Evolutionary conservation across 2,888 invertebrate species (phyloP).

Genomic region (Agonum fuliginosum): DNA sequence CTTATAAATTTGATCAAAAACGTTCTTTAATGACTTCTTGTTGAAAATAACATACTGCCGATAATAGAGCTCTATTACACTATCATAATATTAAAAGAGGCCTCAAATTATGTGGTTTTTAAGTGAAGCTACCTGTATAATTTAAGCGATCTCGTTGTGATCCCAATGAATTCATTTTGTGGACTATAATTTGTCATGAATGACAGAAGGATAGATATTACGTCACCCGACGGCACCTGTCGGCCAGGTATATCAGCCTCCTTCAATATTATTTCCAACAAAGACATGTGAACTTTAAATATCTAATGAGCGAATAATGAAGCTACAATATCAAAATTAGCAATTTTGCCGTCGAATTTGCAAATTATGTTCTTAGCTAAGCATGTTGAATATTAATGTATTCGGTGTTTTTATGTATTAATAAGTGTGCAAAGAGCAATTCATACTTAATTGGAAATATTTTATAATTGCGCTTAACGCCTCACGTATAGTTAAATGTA

Average conservation of each 20-base stretch:
- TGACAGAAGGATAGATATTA: slow-evolving; percentile 51
- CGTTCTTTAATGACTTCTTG: neutral
- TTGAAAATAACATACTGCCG: slow-evolving; percentile 22
- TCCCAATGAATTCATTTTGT: slow-evolving; percentile 41
- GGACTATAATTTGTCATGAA: slow-evolving; percentile 58
- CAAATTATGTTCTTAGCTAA: slow-evolving; percentile 6
- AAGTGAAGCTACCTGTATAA: slow-evolving; percentile 54
- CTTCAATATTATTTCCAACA: neutral
- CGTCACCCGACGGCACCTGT: slow-evolving; percentile 63
- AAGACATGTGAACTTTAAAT: slow-evolving; percentile 20
- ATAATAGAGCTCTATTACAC: slow-evolving; percentile 34
- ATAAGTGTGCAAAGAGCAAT: slow-evolving; percentile 5
- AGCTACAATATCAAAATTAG: slow-evolving; percentile 2
- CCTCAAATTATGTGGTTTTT: slow-evolving; percentile 45
- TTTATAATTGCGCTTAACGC: slow-evolving; percentile 21
- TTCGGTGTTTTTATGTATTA: slow-evolving; percentile 26
- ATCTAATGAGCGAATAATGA: neutral
- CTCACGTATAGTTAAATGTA: slow-evolving; percentile 3
- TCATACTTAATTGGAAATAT: slow-evolving; percentile 25
- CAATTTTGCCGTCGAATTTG: neutral
- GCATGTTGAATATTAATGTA: neutral
- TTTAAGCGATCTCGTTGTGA: slow-evolving; percentile 47
- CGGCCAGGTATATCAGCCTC: slow-evolving; percentile 43
- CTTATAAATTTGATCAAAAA: no score
- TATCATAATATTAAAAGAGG: slow-evolving; percentile 42